Percentiles rank a stretch among this genome's conserved stretches.
These are phyloP conservation scores for Pecten maximus DNA, from an alignment of 2,888 invertebrate species.

Conservation along the genomic window DNA sequence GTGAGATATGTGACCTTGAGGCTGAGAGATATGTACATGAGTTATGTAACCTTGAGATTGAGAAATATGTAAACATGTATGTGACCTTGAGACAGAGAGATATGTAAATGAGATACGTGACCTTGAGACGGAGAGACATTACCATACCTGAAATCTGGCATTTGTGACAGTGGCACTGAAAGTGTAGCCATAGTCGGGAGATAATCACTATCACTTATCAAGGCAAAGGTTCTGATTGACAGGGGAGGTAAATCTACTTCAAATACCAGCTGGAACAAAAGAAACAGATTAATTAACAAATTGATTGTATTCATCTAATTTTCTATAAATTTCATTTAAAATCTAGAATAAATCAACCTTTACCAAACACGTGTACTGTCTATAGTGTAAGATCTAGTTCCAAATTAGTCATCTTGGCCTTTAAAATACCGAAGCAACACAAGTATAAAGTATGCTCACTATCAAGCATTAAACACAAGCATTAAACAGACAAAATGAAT, in stretches of 20 bases:
- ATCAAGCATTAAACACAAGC: too few species aligned
- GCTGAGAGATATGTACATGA: background rate
- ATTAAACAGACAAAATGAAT: too few species aligned
- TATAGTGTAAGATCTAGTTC: too few species aligned
- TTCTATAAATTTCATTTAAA: too few species aligned
- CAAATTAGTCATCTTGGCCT: too few species aligned
- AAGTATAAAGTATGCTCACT: too few species aligned
- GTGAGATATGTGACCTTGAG: background rate
- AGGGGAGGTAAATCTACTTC: constrained; percentile 90
- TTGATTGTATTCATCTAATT: too few species aligned
- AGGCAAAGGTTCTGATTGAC: constrained; percentile 48
- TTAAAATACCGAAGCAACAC: too few species aligned
- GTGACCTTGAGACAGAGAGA: background rate
- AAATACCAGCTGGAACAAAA: constrained; percentile 83
- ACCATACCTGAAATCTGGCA: background rate
- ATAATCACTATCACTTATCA: background rate
- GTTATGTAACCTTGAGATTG: background rate
- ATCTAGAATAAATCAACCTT: too few species aligned
- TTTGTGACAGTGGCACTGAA: background rate
- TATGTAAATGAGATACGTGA: background rate
- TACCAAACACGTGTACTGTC: too few species aligned
- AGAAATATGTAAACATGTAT: background rate
- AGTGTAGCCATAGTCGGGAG: background rate
- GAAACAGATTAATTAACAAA: too few species aligned
- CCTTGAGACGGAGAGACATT: background rate